Conservation (phyloP, 2,113 vertebrate species). For the Cettia cetti region DNA sequence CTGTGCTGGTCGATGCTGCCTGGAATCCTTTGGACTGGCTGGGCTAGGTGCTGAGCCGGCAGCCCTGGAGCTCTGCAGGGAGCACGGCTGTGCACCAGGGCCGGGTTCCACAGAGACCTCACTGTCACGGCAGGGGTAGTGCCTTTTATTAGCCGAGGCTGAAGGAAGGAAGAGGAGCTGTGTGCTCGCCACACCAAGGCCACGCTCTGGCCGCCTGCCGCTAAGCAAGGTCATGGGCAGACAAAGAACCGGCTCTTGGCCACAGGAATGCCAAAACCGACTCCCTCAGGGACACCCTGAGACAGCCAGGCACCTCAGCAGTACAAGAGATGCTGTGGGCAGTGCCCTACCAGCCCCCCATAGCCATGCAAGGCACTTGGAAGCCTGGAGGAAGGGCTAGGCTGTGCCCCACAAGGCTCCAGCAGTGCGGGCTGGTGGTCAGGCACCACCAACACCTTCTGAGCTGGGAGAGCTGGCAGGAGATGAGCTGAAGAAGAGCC, state of each 20-base stretch:
- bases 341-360: not conserved
- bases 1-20: not conserved
- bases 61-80: not conserved
- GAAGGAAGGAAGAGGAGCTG: slow-evolving; percentile 29
- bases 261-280: not conserved
- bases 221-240: not conserved
- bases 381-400: not conserved
- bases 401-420: rapidly evolving
- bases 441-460: not conserved
- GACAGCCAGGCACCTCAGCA: not conserved
- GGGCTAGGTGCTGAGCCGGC: rapidly evolving
- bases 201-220: not conserved
- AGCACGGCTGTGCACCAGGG: rapidly evolving
- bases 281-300: not conserved
- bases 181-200: not conserved
- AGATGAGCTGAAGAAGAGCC: not conserved
- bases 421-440: not conserved
- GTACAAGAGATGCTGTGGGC: not conserved
- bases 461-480: not conserved
- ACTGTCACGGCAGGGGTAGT: not conserved
- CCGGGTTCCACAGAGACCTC: not conserved
- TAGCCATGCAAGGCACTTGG: rapidly evolving
- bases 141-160: not conserved
- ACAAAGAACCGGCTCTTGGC: not conserved
- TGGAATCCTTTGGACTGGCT: not conserved